Percentiles rank a stretch among this genome's conserved stretches.
Conservation (phyloP, 1,140 invertebrate genomes). For the Apis florea region DNA sequence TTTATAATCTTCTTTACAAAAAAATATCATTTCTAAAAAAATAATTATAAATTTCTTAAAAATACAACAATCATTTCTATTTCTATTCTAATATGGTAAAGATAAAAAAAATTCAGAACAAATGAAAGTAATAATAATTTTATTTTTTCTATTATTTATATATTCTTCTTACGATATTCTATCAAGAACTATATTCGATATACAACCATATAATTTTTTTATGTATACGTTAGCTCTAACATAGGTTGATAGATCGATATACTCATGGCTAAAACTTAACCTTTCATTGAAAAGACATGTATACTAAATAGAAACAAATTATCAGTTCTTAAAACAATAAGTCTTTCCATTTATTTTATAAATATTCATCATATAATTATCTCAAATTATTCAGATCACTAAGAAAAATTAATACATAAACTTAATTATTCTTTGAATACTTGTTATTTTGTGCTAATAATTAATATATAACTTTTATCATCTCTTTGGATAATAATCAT, state of each 20-base stretch:
- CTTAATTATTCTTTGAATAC: too few species aligned
- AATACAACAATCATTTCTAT: not conserved
- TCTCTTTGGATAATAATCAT: too few species aligned
- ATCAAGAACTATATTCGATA: constrained; percentile 1
- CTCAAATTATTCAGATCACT: not conserved
- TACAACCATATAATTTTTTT: not conserved
- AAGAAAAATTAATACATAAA: not conserved
- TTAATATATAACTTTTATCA: too few species aligned
- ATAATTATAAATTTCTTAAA: not conserved
- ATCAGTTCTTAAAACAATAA: not conserved
- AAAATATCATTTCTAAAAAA: not conserved
- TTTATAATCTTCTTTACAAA: not conserved
- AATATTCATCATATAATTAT: not conserved
- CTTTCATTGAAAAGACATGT: constrained; percentile 5
- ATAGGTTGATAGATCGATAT: constrained; percentile 50
- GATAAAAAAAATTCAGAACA: not conserved
- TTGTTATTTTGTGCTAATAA: too few species aligned
- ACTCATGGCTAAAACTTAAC: constrained; percentile 36
- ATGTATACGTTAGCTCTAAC: not conserved
- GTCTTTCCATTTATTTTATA: constrained; percentile 13
- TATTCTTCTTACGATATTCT: not conserved
- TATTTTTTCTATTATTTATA: not conserved
- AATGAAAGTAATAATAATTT: not conserved
- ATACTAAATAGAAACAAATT: not conserved
- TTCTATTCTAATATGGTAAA: not conserved